These are phyloP conservation scores for Nanorana parkeri DNA, from an alignment of 2,113 vertebrate species.

Conservation along the genomic window DNA sequence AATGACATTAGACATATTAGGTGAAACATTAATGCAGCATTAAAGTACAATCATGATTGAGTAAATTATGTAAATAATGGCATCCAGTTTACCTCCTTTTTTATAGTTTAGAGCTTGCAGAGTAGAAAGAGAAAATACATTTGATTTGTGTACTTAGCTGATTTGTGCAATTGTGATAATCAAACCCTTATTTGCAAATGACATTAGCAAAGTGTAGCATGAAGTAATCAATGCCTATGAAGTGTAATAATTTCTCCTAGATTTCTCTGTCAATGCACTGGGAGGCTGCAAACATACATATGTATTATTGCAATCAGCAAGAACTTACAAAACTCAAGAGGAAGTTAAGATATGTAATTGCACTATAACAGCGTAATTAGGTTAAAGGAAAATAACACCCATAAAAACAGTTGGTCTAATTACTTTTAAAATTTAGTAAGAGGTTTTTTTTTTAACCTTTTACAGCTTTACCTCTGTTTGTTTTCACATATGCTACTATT, in stretches of 20 bases:
- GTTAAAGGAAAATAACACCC: too few relatives aligned
- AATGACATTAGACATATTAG: too few relatives aligned
- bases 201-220: conserved; percentile 17
- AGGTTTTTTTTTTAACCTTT: too few relatives aligned
- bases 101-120: neutral
- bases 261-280: conserved; percentile 11
- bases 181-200: conserved; percentile 32
- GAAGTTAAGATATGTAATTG: neutral
- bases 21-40: too few relatives aligned
- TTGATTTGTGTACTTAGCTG: neutral
- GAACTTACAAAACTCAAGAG: neutral
- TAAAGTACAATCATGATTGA: too few relatives aligned
- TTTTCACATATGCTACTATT: too few relatives aligned
- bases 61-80: too few relatives aligned
- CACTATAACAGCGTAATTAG: conserved; percentile 1
- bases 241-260: conserved; percentile 32
- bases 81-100: too few relatives aligned
- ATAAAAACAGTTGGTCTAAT: too few relatives aligned
- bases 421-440: too few relatives aligned
- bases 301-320: conserved; percentile 32
- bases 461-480: too few relatives aligned
- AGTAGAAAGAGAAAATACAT: neutral
- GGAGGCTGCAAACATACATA: conserved; percentile 32
- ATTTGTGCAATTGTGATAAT: conserved; percentile 32
- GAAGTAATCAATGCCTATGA: conserved; percentile 37